Percentiles rank a stretch among this genome's conserved stretches.
These are phyloP conservation scores for Falco biarmicus DNA, from an alignment of 2,797 vertebrate genomes.

Conservation along the genomic window DNA sequence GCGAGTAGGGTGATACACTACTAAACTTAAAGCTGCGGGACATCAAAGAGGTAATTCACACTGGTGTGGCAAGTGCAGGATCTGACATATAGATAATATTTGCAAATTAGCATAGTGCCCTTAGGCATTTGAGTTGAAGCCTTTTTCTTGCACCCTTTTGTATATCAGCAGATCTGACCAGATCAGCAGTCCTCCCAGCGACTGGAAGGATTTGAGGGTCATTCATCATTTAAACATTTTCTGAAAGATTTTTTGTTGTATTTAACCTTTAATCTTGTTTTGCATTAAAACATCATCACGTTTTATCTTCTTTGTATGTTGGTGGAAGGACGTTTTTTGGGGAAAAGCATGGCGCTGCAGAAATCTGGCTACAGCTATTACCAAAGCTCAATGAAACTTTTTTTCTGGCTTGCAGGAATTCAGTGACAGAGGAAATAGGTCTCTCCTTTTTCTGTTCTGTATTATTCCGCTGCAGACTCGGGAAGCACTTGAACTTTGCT, in stretches of 20 bases:
- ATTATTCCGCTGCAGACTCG: not conserved
- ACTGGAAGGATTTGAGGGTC: not conserved
- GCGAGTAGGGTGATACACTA: not conserved
- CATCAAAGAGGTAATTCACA: not conserved
- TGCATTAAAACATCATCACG: not conserved
- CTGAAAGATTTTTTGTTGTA: not conserved
- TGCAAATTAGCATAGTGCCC: not conserved
- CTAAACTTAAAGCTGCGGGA: not conserved
- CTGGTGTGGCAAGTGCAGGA: not conserved
- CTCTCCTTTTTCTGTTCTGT: not conserved
- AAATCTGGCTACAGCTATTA: not conserved
- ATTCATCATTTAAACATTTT: not conserved
- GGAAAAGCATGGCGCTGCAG: rapidly evolving
- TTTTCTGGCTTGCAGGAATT: not conserved
- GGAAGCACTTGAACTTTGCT: not conserved
- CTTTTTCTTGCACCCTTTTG: not conserved
- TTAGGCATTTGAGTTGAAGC: not conserved
- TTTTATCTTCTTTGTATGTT: not conserved
- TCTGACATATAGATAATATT: not conserved
- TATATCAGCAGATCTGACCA: not conserved
- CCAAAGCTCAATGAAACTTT: not conserved
- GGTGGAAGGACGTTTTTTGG: not conserved
- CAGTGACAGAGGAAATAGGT: not conserved
- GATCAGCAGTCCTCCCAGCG: not conserved
- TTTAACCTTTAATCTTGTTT: not conserved